phyloP scores from a whole-genome alignment of 2,888 invertebrate species.

The Notodonta ziczac region DNA sequence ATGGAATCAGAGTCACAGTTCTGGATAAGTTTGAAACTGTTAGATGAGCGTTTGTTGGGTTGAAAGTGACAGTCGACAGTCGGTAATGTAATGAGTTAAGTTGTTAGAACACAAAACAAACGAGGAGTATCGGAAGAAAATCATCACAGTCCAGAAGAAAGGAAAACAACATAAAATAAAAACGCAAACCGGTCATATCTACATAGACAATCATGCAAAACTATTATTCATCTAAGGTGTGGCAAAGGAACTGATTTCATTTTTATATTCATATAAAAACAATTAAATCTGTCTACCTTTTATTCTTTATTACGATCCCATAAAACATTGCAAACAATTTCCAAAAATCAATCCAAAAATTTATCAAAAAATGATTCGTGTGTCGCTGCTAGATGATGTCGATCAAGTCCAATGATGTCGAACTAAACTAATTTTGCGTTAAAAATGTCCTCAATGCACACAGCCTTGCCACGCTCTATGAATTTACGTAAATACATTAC shows the following conservation, averaged over 20 bases:
- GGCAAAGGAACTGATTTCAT: slow-evolving; percentile 83
- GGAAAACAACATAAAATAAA: slow-evolving; percentile 51
- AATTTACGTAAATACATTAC: slow-evolving; percentile 78
- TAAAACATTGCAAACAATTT: slow-evolving; percentile 69
- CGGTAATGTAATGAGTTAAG: slow-evolving; percentile 71
- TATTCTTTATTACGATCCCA: slow-evolving; percentile 58
- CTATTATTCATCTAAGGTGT: slow-evolving; percentile 82
- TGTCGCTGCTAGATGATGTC: slow-evolving; percentile 78
- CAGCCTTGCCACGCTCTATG: slow-evolving; percentile 89
- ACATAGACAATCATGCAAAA: slow-evolving; percentile 69
- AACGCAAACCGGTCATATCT: slow-evolving; percentile 65
- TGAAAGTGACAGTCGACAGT: slow-evolving; percentile 67
- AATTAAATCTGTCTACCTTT: slow-evolving; percentile 71
- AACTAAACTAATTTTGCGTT: slow-evolving; percentile 82
- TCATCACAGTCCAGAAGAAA: slow-evolving; percentile 57
- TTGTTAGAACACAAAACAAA: slow-evolving; percentile 55
- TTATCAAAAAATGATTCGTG: slow-evolving; percentile 75
- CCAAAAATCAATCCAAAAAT: slow-evolving; percentile 63
- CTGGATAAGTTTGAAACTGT: slow-evolving; percentile 67
- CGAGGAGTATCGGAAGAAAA: slow-evolving; percentile 54
- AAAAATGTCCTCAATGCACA: slow-evolving; percentile 87
- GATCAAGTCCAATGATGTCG: slow-evolving; percentile 75
- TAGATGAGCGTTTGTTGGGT: slow-evolving; percentile 58
- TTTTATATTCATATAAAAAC: slow-evolving; percentile 62
- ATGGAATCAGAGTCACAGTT: slow-evolving; percentile 49